Conservation (phyloP, 2,888 invertebrate species). For the Drosophila tripunctata region DNA sequence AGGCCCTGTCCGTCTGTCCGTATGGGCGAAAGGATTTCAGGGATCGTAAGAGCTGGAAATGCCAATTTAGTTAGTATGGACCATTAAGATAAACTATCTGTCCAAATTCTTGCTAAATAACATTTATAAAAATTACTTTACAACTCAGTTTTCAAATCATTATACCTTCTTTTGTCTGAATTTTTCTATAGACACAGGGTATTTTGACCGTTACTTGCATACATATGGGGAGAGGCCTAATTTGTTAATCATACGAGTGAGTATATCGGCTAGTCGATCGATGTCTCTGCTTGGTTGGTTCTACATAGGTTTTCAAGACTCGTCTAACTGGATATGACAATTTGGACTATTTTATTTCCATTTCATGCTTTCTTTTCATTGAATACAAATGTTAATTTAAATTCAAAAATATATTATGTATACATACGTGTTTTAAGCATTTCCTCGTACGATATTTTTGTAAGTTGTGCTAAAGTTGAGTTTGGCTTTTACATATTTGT, state of each 20-base stretch:
- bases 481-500: conserved; percentile 11
- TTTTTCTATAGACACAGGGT: conserved; percentile 4
- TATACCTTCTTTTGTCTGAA: no score
- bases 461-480: background rate
- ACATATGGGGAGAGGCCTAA: conserved; percentile 59
- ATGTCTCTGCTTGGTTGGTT: background rate
- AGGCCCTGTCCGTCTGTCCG: no score
- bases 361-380: conserved; percentile 41
- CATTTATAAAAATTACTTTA: no score
- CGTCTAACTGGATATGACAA: conserved; percentile 51
- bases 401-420: no score
- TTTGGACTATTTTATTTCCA: conserved; percentile 24
- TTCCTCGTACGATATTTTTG: background rate
- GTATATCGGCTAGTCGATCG: background rate
- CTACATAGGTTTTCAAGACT: conserved; percentile 33
- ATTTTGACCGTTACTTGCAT: conserved; percentile 70
- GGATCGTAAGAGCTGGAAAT: no score
- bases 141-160: no score
- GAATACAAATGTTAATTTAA: conserved; percentile 26
- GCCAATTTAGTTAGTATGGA: no score
- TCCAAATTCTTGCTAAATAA: no score
- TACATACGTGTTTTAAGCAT: no score
- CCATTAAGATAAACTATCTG: no score
- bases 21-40: no score
- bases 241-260: conserved; percentile 37